A percentile compares a stretch with the other conserved stretches of the same genome.
phyloP scores from a whole-genome alignment of 2,113 vertebrate species.

The Heptranchias perlo region DNA sequence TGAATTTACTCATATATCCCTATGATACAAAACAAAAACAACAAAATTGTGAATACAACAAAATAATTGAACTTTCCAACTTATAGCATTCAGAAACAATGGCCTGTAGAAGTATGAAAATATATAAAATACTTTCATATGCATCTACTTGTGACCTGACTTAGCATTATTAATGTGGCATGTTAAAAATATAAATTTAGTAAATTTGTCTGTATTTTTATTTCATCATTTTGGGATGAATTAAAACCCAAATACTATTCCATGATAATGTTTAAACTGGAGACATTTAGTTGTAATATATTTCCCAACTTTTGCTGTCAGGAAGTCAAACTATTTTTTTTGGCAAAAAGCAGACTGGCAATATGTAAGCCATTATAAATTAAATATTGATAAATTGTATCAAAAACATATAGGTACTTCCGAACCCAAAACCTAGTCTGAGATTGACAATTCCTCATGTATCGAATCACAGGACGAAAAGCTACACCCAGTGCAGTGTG shows the following conservation, averaged over 20 bases:
- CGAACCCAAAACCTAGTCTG: neutral
- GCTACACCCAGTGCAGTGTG: neutral
- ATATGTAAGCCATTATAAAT: neutral
- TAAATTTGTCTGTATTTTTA: neutral
- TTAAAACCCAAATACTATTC: neutral
- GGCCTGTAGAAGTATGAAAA: neutral
- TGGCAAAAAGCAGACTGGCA: neutral
- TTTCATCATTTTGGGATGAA: neutral
- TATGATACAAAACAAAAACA: neutral
- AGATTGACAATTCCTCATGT: neutral
- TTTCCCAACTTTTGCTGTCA: neutral
- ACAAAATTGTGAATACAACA: neutral
- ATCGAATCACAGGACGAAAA: neutral
- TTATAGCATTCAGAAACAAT: neutral
- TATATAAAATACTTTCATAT: neutral
- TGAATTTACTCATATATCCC: neutral
- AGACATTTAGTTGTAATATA: neutral
- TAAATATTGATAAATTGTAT: neutral
- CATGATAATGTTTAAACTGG: too few species aligned
- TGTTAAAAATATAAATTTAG: neutral
- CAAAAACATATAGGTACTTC: neutral
- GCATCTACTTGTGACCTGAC: neutral
- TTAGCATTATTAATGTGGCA: neutral
- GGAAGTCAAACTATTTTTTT: neutral
- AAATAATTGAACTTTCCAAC: neutral